Evolutionary conservation across 1,140 invertebrate species (phyloP).

Genomic region (Chrysopa pallens): DNA sequence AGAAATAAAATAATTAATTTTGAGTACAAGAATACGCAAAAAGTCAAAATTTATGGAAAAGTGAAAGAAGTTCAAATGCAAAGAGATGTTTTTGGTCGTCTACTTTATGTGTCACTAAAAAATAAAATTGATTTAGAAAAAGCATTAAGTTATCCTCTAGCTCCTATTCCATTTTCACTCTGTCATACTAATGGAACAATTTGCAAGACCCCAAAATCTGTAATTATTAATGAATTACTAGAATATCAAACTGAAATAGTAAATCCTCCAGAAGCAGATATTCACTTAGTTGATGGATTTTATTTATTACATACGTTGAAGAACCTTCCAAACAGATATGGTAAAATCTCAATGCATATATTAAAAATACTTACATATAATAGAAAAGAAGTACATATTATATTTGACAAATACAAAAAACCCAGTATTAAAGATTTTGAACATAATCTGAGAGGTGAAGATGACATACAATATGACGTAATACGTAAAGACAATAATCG

Average conservation of each 20-base stretch:
- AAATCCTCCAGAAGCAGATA: too few species aligned
- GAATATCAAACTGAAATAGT: too few species aligned
- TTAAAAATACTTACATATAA: constrained; percentile 1
- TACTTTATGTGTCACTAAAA: too few species aligned
- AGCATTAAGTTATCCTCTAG: constrained; percentile 4
- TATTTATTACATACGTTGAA: too few species aligned
- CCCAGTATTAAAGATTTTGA: constrained; percentile 15
- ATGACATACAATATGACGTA: constrained; percentile 5
- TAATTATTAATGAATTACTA: too few species aligned
- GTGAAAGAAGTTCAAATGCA: too few species aligned
- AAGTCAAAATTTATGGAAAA: too few species aligned
- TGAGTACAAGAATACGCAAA: too few species aligned
- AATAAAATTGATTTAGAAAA: constrained; percentile 3
- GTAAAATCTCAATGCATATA: constrained; percentile 2
- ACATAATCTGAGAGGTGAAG: constrained; percentile 9
- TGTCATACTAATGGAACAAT: constrained; percentile 7
- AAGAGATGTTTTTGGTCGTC: too few species aligned
- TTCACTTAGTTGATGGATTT: too few species aligned
- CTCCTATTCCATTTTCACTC: constrained; percentile 5
- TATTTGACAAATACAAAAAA: constrained; percentile 8
- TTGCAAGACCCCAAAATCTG: constrained; percentile 3
- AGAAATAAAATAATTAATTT: too few species aligned
- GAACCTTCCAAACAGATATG: too few species aligned
- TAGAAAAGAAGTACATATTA: constrained; percentile 5
- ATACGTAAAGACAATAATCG: constrained; percentile 8